Conservation (phyloP, 2,888 invertebrate genomes). For the Perdita meconis region DNA sequence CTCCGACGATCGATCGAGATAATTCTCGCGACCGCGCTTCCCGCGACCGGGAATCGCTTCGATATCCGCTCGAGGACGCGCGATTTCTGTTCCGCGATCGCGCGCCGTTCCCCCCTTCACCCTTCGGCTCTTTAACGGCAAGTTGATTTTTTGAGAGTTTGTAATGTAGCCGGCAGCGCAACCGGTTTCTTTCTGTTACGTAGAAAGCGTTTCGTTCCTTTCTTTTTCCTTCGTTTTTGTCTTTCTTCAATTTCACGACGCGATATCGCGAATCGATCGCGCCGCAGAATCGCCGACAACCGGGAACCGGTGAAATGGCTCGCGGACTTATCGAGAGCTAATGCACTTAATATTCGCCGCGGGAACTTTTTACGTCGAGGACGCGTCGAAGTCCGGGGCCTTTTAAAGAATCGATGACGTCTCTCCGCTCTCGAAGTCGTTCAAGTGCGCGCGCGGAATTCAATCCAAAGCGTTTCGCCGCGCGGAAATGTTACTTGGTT, state of each 20-base stretch:
- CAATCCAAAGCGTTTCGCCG: background rate
- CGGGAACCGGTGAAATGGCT: slow-evolving; percentile 44
- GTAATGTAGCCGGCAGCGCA: slow-evolving; percentile 59
- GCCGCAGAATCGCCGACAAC: slow-evolving; percentile 23
- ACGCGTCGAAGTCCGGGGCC: slow-evolving; percentile 39
- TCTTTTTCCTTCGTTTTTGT: slow-evolving; percentile 36
- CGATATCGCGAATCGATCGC: slow-evolving; percentile 57
- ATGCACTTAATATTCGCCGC: slow-evolving; percentile 43
- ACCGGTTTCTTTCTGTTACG: slow-evolving; percentile 65
- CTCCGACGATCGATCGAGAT: background rate
- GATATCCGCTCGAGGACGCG: background rate
- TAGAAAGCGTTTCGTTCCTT: slow-evolving; percentile 59
- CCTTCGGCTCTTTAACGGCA: slow-evolving; percentile 31
- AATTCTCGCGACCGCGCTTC: background rate
- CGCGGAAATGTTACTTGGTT: background rate
- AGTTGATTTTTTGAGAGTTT: slow-evolving; percentile 61
- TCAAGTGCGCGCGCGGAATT: slow-evolving; percentile 24
- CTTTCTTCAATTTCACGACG: slow-evolving; percentile 33
- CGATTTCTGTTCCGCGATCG: slow-evolving; percentile 25
- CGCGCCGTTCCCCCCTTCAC: background rate
- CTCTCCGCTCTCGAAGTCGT: slow-evolving; percentile 41
- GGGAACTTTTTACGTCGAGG: slow-evolving; percentile 30
- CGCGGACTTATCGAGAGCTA: slow-evolving; percentile 25
- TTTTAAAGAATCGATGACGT: slow-evolving; percentile 63
- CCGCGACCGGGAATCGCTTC: background rate